Conservation (phyloP, 2,888 invertebrate species). For the Platycheirus rosarum region DNA sequence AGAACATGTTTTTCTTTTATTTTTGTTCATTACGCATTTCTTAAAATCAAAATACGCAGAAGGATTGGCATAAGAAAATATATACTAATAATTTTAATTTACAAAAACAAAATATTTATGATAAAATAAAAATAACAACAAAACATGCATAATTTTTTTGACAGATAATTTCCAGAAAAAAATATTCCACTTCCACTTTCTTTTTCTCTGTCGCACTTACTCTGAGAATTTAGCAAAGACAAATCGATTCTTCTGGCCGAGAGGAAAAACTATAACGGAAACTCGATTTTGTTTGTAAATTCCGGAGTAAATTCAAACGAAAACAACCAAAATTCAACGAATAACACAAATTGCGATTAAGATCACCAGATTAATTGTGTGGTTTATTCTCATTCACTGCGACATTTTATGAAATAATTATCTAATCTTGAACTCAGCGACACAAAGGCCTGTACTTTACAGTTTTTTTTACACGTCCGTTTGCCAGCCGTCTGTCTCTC, state of each 20-base stretch:
- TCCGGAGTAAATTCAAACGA: neutral
- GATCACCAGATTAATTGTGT: constrained; percentile 3
- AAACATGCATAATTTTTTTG: constrained; percentile 41
- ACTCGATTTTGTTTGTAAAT: constrained; percentile 14
- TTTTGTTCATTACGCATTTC: neutral
- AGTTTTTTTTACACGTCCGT: neutral
- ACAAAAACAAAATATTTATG: neutral
- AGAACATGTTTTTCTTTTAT: too few species aligned
- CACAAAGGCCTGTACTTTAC: constrained; percentile 10
- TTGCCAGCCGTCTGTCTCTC: too few species aligned
- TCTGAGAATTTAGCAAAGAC: constrained; percentile 28
- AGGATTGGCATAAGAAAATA: too few species aligned
- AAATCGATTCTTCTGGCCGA: constrained; percentile 67
- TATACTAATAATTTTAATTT: too few species aligned
- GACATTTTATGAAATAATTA: constrained; percentile 58
- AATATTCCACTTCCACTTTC: constrained; percentile 20
- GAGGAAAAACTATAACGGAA: constrained; percentile 50
- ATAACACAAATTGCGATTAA: constrained; percentile 36
- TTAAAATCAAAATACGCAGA: too few species aligned
- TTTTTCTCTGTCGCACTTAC: constrained; percentile 64
- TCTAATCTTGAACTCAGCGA: constrained; percentile 53
- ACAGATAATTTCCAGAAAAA: constrained; percentile 65
- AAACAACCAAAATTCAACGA: constrained; percentile 36
- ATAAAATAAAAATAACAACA: constrained; percentile 4
- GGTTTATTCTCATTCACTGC: constrained; percentile 45